Base-by-base conservation (phyloP, 2,888 invertebrate genomes). In the Apodemia mormo region DNA sequence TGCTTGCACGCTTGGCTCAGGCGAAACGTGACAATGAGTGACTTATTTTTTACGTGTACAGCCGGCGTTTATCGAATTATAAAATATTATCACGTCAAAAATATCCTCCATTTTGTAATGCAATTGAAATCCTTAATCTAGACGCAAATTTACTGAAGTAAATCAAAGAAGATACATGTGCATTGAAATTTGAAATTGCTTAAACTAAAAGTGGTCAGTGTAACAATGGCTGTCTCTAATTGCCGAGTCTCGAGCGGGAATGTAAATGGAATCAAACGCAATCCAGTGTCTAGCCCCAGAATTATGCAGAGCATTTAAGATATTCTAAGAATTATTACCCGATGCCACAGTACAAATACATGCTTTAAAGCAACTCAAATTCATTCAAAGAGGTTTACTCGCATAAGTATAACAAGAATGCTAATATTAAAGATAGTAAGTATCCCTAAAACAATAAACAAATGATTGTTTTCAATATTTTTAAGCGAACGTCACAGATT, bases 141-240 rank as follows among this genome's bases (percentile, higher is more conserved):
- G 6, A 7, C 0, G 52, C 52, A 52, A 52, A n/a, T n/a, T n/a
- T 8, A 52, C n/a, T n/a, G n/a, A n/a, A 52, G n/a, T 7, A n/a
- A 52, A n/a, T 52, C 52, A 2, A 67, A 67, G 37, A 54, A 56
- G 40, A 54, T 64, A 68, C 61, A 45, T 37, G 29, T 8, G 37
- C 37, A 73, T 66, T 70, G 58, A 54, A 73, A 71, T 33, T 68
- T 22, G n/a, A 68, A 65, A 68, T 68, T 52, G 45, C 65, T 52
- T 40, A n/a, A 54, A 54, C 29, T 64, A n/a, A 66, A 70, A 69
- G 58, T 68, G 68, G 67, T 69, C 52, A 29, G 65, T 71, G 68
- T 70, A 76, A 77, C 74, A 76, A 75, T 72, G 65, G 67, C 65
- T 52, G 68, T 67, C 37, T 76, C 74, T 76, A 76, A 76, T 77